Conservation (phyloP, 2,888 invertebrate species). For the Drosophila kanekoi region DNA sequence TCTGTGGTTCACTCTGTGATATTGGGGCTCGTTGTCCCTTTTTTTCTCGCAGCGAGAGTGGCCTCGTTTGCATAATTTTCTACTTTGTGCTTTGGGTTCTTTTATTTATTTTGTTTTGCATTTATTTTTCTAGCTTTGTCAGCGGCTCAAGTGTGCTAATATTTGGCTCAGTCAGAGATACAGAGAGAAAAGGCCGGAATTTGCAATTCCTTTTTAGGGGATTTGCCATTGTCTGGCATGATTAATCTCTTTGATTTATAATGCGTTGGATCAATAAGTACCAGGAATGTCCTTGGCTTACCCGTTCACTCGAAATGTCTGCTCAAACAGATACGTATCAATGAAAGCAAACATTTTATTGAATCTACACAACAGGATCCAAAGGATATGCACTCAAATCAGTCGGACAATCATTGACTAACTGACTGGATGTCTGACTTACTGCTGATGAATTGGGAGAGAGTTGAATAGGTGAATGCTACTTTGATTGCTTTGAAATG, state of each 20-base stretch:
- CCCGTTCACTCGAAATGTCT: constrained; percentile 28
- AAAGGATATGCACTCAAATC: constrained; percentile 39
- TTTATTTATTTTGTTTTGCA: constrained; percentile 25
- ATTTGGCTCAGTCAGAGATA: constrained; percentile 46
- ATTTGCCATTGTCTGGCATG: constrained; percentile 49
- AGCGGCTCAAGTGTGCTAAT: constrained; percentile 61
- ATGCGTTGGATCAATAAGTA: constrained; percentile 49
- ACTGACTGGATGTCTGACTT: constrained; percentile 7
- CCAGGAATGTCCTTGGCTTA: constrained; percentile 20
- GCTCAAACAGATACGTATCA: constrained; percentile 49
- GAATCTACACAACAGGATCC: constrained; percentile 36
- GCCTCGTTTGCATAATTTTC: constrained; percentile 71
- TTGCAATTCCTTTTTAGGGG: constrained; percentile 37
- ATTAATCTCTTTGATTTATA: constrained; percentile 63
- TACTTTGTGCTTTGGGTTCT: constrained; percentile 42
- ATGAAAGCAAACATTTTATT: constrained; percentile 65
- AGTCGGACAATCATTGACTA: constrained; percentile 55
- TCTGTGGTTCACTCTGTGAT: constrained; percentile 45
- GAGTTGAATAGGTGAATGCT: constrained; percentile 25
- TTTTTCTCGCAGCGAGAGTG: constrained; percentile 25
- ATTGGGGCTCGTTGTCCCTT: constrained; percentile 41
- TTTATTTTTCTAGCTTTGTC: constrained; percentile 39
- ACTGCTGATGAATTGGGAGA: constrained; percentile 24
- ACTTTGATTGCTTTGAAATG: constrained; percentile 52
- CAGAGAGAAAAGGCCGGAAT: constrained; percentile 31